Percentiles rank a stretch among this genome's conserved stretches.
These are phyloP conservation scores for Apotomis betuletana DNA, from an alignment of 2,888 invertebrate genomes.

Conservation along the genomic window DNA sequence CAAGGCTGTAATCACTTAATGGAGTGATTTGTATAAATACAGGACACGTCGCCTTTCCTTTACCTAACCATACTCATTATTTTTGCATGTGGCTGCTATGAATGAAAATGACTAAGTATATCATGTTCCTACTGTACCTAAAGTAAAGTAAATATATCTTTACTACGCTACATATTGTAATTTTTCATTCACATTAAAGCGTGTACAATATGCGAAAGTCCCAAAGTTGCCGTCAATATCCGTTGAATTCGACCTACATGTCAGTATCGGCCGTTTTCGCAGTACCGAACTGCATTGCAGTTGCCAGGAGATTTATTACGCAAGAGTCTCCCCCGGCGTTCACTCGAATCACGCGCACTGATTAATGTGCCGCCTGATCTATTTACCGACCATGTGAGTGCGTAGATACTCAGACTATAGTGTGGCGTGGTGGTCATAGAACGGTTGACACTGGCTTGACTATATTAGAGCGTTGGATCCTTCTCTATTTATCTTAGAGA, in stretches of 20 bases:
- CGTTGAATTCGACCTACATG: conserved; percentile 11
- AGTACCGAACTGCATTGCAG: conserved; percentile 66
- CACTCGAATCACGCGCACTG: conserved; percentile 67
- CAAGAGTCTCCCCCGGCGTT: conserved; percentile 59
- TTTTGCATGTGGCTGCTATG: neutral
- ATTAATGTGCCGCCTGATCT: conserved; percentile 70
- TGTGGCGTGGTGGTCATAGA: neutral
- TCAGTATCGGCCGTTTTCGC: conserved; percentile 12
- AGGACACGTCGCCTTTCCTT: neutral
- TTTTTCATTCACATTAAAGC: too few species aligned
- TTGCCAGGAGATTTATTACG: conserved; percentile 72
- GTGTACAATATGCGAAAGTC: neutral
- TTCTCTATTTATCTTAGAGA: too few species aligned
- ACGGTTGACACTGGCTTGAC: too few species aligned
- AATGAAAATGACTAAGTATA: neutral
- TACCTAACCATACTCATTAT: neutral
- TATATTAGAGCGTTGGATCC: too few species aligned
- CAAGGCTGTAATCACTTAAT: conserved; percentile 6
- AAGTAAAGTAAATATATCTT: too few species aligned
- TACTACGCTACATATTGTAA: too few species aligned
- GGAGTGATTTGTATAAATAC: conserved; percentile 10
- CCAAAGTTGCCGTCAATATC: conserved; percentile 10
- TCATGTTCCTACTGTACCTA: neutral
- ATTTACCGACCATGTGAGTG: conserved; percentile 56
- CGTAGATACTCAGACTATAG: neutral